phyloP scores from a whole-genome alignment of 1,140 invertebrate species.

The Hermetia illucens region DNA sequence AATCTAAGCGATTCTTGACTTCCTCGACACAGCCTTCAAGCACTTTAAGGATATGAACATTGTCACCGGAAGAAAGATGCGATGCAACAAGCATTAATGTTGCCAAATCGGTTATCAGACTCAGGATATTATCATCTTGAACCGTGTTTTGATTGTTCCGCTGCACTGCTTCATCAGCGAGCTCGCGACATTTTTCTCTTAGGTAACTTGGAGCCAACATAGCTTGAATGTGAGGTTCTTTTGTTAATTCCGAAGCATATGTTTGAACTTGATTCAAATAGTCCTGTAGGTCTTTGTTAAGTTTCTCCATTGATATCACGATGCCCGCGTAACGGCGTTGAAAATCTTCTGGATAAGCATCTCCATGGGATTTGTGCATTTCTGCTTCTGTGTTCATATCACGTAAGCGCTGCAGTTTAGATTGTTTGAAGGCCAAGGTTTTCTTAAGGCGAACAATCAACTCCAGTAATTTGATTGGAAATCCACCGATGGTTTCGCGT shows the following conservation, averaged over 20 bases:
- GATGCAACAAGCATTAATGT: constrained; percentile 87
- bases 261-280: constrained; percentile 74
- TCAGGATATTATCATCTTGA: constrained; percentile 47
- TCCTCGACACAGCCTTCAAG: constrained; percentile 83
- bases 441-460: constrained; percentile 77
- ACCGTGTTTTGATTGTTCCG: constrained; percentile 52
- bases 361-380: constrained; percentile 48
- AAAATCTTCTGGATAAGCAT: constrained; percentile 54
- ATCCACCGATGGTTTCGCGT: constrained; percentile 54
- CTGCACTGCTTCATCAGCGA: constrained; percentile 67
- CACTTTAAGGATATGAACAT: constrained; percentile 78
- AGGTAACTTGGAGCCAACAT: constrained; percentile 79
- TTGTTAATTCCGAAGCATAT: constrained; percentile 74
- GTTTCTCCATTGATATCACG: constrained; percentile 79
- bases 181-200: constrained; percentile 70
- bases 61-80: constrained; percentile 65
- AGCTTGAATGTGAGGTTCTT: constrained; percentile 71
- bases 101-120: constrained; percentile 74
- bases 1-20: constrained; percentile 65
- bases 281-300: constrained; percentile 78
- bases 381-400: constrained; percentile 87
- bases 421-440: constrained; percentile 69
- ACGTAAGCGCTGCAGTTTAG: constrained; percentile 64
- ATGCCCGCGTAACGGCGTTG: constrained; percentile 78
- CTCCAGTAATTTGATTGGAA: constrained; percentile 72